These are phyloP conservation scores for Eumerus sabulonum DNA, from an alignment of 2,888 invertebrate genomes.

Conservation along the genomic window DNA sequence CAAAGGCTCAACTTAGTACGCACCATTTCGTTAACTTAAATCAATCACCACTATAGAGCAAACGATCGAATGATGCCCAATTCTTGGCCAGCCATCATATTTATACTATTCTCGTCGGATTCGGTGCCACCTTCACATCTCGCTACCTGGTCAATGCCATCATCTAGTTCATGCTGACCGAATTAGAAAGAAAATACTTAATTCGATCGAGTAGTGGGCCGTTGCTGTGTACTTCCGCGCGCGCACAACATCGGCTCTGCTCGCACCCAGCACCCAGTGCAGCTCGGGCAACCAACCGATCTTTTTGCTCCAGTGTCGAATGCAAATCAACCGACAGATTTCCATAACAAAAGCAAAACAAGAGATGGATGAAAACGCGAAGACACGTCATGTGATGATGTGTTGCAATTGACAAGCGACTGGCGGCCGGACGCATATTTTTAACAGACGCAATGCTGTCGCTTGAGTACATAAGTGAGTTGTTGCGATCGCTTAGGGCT, in stretches of 20 bases:
- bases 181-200: conserved; percentile 19
- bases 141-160: conserved; percentile 53
- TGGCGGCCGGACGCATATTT: too few relatives aligned
- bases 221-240: conserved; percentile 30
- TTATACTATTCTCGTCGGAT: conserved; percentile 58
- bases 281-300: too few relatives aligned
- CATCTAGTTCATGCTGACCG: conserved; percentile 34
- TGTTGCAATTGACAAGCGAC: too few relatives aligned
- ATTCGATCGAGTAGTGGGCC: background rate
- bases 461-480: too few relatives aligned
- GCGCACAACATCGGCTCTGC: background rate
- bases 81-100: conserved; percentile 47
- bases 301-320: too few relatives aligned
- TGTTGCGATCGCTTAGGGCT: too few relatives aligned
- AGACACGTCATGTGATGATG: too few relatives aligned
- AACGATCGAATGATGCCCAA: conserved; percentile 61
- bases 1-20: conserved; percentile 4
- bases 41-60: conserved; percentile 45
- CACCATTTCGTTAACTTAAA: conserved; percentile 39
- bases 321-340: too few relatives aligned
- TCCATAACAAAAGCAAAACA: too few relatives aligned
- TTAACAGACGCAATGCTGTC: too few relatives aligned
- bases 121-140: conserved; percentile 36
- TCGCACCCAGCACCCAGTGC: too few relatives aligned
- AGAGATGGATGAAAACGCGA: too few relatives aligned